Percentiles rank a stretch among this genome's conserved stretches.
These are phyloP conservation scores for Lophotriccus pileatus DNA, from an alignment of 2,797 vertebrate species.

Conservation along the genomic window DNA sequence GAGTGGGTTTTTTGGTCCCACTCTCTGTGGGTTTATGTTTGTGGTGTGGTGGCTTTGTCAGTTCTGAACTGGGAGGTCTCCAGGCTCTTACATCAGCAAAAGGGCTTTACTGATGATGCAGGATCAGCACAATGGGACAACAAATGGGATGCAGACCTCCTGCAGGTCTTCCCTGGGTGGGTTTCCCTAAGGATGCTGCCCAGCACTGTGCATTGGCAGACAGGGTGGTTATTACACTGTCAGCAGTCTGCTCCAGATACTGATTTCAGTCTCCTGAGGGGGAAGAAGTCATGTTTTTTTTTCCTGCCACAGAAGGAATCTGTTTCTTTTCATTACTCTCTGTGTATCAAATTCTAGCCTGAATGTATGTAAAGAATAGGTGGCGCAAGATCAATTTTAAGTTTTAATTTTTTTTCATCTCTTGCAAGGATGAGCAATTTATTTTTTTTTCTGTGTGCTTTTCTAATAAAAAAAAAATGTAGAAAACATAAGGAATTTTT, in stretches of 20 bases:
- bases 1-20: background rate
- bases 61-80: background rate
- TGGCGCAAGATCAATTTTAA: slow-evolving; percentile 42
- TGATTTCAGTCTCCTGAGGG: slow-evolving; percentile 10
- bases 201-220: background rate
- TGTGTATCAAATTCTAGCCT: slow-evolving; percentile 17
- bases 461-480: slow-evolving; percentile 54
- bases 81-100: background rate
- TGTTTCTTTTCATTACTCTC: slow-evolving; percentile 57
- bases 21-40: background rate
- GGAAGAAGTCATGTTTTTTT: background rate
- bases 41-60: background rate
- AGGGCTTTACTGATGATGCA: background rate
- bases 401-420: slow-evolving; percentile 75
- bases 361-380: slow-evolving; percentile 51
- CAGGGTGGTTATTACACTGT: background rate
- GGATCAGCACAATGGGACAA: background rate
- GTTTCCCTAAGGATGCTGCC: background rate
- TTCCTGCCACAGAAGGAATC: slow-evolving; percentile 8
- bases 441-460: slow-evolving; percentile 40
- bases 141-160: background rate
- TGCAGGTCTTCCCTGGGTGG: background rate
- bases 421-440: slow-evolving; percentile 17
- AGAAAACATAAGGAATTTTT: slow-evolving; percentile 53
- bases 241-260: slow-evolving; percentile 10